Base-by-base conservation (phyloP, 2,888 invertebrate species). In the Drosophila recens region DNA sequence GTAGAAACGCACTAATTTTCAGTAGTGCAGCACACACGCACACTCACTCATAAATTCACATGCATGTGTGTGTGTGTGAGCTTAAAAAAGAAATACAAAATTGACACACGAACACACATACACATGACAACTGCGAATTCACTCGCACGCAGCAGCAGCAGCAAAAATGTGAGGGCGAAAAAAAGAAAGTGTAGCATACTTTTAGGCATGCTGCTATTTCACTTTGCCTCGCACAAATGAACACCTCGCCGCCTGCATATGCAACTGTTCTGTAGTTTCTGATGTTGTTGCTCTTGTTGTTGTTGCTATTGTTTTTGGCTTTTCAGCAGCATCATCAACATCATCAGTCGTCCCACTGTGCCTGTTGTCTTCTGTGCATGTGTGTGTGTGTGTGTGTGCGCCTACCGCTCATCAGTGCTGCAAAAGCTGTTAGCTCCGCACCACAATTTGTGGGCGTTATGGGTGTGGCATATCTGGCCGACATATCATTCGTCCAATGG, bases 151-250 rank as follows among this genome's bases (percentile, higher is more conserved):
- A 68, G 74, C 57, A 78, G 59, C 68, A 78, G 57, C 70, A 42
- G 34, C 63, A 61, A 42, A 58, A 74, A 69, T 63, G 69, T 52
- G 57, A 63, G 59, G 72, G 68, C 64, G 54, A 43, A 63, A 67
- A 49, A 57, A 58, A 58, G 63, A 64, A 51, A 27, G 27, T 73
- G 80, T 74, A 78, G 90, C 83, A 85, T 83, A 89, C 90, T 90
- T 90, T 90, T 87, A 90, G 89, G 89, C 89, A 90, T 89, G 87
- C 81, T 87, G 90, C 90, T 80, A 80, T 89, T 90, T 89, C 90
- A 77, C 82, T 87, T 87, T 76, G 79, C 73, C 84, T 72, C 80
- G 76, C 74, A 76, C 58, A 59, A 83, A 56, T 69, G 72, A 53
- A 67, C 63, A 64, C 69, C 67, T 67, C 68, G 59, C 52, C 69